Percentiles rank a stretch among this genome's conserved stretches.
Conservation (phyloP, 2,888 invertebrate species). For the Gandaritis pyraliata region DNA sequence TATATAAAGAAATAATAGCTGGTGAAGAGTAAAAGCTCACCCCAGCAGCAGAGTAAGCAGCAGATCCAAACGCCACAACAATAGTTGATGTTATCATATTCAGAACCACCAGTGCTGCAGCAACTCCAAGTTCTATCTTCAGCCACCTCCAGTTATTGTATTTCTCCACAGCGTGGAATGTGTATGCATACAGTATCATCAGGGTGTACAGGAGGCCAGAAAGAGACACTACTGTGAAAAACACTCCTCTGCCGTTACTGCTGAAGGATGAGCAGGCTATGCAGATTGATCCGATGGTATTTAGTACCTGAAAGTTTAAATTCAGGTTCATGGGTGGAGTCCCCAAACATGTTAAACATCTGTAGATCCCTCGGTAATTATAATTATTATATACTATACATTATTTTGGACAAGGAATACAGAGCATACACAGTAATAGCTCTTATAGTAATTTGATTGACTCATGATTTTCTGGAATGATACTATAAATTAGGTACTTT, state of each 20-base stretch:
- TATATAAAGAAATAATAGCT: too few relatives aligned
- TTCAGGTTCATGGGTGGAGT: too few relatives aligned
- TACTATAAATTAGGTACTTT: not conserved
- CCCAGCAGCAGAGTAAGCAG: constrained; percentile 89
- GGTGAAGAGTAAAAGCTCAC: constrained; percentile 82
- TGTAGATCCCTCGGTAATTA: too few relatives aligned
- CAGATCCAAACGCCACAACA: constrained; percentile 86
- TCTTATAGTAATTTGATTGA: too few relatives aligned
- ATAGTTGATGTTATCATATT: constrained; percentile 91
- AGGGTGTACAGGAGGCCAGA: constrained; percentile 91
- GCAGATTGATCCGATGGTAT: constrained; percentile 91
- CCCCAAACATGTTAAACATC: too few relatives aligned
- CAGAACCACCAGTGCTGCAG: constrained; percentile 87
- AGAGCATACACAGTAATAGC: too few relatives aligned
- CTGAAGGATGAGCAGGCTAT: constrained; percentile 86
- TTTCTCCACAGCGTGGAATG: constrained; percentile 93
- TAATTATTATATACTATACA: too few relatives aligned
- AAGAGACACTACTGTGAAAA: constrained; percentile 91
- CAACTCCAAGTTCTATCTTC: constrained; percentile 91
- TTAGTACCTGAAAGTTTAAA: constrained; percentile 82
- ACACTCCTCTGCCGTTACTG: constrained; percentile 87
- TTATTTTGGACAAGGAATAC: too few relatives aligned
- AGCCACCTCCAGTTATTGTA: constrained; percentile 93
- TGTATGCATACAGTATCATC: constrained; percentile 88
- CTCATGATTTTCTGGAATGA: too few relatives aligned